phyloP scores from a whole-genome alignment of 1,140 invertebrate species.

The Hycleus cichorii region DNA sequence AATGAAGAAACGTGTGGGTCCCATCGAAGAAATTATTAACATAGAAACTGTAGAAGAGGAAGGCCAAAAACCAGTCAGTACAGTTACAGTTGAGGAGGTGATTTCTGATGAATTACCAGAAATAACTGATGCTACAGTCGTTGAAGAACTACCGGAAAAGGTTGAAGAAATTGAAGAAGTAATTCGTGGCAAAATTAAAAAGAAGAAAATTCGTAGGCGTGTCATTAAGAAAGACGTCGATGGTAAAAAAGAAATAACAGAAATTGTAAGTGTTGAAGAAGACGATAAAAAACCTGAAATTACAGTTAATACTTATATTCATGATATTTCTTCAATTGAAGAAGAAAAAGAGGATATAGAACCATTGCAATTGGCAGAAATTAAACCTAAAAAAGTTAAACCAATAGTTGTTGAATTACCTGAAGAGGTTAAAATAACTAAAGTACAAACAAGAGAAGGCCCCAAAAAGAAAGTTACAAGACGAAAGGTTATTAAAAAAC shows the following conservation, averaged over 20 bases:
- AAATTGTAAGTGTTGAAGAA: constrained; percentile 41
- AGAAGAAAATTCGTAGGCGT: constrained; percentile 39
- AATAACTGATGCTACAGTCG: constrained; percentile 15
- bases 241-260: constrained; percentile 36
- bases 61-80: constrained; percentile 38
- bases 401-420: constrained; percentile 30
- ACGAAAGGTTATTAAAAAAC: constrained; percentile 19
- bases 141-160: constrained; percentile 31
- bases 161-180: constrained; percentile 25
- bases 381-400: constrained; percentile 9
- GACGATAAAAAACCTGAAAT: constrained; percentile 39
- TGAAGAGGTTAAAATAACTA: constrained; percentile 32
- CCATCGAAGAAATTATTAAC: constrained; percentile 39
- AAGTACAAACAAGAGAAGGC: constrained; percentile 29
- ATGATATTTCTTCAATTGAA: constrained; percentile 6
- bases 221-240: constrained; percentile 37
- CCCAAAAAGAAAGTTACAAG: constrained; percentile 19
- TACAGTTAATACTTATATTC: constrained; percentile 26
- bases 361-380: constrained; percentile 25
- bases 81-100: constrained; percentile 37
- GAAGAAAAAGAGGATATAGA: constrained; percentile 33
- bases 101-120: constrained; percentile 18
- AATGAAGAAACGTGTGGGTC: constrained; percentile 27
- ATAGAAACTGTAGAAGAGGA: constrained; percentile 44
- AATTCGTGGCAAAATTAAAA: constrained; percentile 31